Percentiles rank a stretch among this genome's conserved stretches.
Conservation (phyloP, 2,797 vertebrate species). For the Caiman crocodilus region DNA sequence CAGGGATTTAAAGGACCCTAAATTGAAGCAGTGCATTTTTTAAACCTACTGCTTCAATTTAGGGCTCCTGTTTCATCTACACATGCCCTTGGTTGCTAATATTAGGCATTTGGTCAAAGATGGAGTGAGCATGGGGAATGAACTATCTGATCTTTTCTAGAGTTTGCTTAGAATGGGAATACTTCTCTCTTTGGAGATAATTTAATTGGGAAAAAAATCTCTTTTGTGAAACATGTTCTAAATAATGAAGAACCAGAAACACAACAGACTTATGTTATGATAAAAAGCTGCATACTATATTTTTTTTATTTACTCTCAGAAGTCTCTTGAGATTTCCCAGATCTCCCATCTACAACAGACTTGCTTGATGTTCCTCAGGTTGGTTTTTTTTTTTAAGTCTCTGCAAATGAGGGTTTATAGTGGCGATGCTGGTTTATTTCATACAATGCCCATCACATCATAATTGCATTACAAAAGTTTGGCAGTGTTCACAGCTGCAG, state of each 20-base stretch:
- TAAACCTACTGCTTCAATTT: too few relatives aligned
- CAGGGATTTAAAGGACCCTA: too few relatives aligned
- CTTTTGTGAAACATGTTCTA: too few relatives aligned
- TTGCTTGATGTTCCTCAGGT: slow-evolving; percentile 32
- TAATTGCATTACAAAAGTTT: slow-evolving; percentile 61
- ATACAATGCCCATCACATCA: not conserved
- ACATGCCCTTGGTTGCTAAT: too few relatives aligned
- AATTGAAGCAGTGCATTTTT: too few relatives aligned
- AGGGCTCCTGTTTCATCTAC: too few relatives aligned
- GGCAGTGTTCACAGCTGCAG: slow-evolving; percentile 61
- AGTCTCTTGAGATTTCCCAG: slow-evolving; percentile 62
- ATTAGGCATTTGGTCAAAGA: not conserved
- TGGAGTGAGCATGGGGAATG: not conserved
- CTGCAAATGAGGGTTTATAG: slow-evolving; percentile 62
- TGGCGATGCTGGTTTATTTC: slow-evolving; percentile 57
- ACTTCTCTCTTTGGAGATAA: not conserved
- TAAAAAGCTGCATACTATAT: slow-evolving; percentile 22
- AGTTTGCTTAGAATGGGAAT: not conserved
- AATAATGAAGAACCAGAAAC: not conserved
- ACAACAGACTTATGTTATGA: slow-evolving; percentile 28
- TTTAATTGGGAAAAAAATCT: not conserved
- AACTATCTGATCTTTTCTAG: not conserved
- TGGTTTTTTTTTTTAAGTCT: slow-evolving; percentile 18
- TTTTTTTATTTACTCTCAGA: slow-evolving; percentile 38
- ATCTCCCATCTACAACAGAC: slow-evolving; percentile 36